These are phyloP conservation scores for Choloepus hoffmanni DNA, from an alignment of 2,113 vertebrate genomes.

Conservation along the genomic window DNA sequence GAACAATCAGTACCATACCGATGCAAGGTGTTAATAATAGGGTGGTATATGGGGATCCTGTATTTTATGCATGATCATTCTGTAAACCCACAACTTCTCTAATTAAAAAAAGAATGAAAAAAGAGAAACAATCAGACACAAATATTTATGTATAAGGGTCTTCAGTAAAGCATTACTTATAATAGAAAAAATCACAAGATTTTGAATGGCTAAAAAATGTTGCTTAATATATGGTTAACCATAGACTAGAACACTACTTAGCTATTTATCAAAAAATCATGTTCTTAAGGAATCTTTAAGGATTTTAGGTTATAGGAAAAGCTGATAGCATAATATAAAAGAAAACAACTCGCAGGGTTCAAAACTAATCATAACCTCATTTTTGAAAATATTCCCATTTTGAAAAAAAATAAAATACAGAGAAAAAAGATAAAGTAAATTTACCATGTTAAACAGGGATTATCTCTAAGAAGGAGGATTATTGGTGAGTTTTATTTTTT, in stretches of 20 bases:
- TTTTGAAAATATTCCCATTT: conserved; percentile 19
- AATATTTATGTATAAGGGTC: conserved; percentile 14
- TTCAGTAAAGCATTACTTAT: conserved; percentile 39
- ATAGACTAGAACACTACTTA: conserved; percentile 17
- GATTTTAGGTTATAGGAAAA: conserved; percentile 27
- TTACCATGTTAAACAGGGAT: not conserved
- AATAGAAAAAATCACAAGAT: not conserved
- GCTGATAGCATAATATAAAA: not conserved
- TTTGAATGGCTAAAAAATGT: conserved; percentile 3
- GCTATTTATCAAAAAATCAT: not conserved
- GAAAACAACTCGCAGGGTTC: not conserved
- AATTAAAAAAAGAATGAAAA: not conserved
- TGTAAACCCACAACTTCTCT: no score
- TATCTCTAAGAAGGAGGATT: not conserved
- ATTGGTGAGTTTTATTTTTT: conserved; percentile 16
- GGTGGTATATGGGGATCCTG: no score
- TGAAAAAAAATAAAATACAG: not conserved
- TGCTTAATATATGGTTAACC: conserved; percentile 19
- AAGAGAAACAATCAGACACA: not conserved
- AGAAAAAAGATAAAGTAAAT: conserved; percentile 1
- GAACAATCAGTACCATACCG: not conserved
- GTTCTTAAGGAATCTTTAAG: conserved; percentile 34
- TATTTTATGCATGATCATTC: no score
- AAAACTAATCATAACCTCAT: not conserved
- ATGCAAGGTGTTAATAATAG: no score